Evolutionary conservation across 92 coral and sea anemone species (phyloP).

Genomic region (Blastomussa wellsi): DNA sequence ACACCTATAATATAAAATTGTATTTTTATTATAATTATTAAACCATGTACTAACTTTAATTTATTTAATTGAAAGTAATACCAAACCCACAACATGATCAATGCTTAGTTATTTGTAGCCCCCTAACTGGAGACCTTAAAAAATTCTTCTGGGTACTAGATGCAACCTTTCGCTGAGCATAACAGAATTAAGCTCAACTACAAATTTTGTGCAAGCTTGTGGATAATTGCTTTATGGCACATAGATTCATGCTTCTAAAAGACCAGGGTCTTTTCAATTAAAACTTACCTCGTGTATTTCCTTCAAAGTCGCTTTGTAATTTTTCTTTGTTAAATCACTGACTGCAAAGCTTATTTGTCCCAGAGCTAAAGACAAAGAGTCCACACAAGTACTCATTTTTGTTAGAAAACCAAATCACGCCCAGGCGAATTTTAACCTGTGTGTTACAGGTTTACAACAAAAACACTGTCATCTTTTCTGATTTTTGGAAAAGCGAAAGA

Average conservation of each 20-base stretch:
- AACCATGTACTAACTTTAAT: no score
- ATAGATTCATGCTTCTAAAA: neutral
- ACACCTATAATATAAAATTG: no score
- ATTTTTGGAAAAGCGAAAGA: neutral
- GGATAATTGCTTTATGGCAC: no score
- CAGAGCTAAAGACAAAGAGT: slow-evolving; percentile 90
- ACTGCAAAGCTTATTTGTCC: slow-evolving; percentile 96
- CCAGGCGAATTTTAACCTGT: neutral
- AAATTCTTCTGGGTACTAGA: no score
- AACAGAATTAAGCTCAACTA: neutral
- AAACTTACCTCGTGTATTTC: slow-evolving; percentile 89
- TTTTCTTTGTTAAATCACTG: slow-evolving; percentile 89
- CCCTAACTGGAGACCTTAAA: no score
- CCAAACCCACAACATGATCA: no score
- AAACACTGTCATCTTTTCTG: slow-evolving; percentile 6
- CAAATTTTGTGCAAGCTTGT: neutral
- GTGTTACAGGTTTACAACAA: neutral
- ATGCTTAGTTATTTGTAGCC: no score
- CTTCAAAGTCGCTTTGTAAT: slow-evolving; percentile 84
- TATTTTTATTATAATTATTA: no score
- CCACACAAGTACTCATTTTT: slow-evolving; percentile 79
- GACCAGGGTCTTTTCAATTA: neutral
- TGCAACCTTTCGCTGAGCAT: neutral
- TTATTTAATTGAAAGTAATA: no score
- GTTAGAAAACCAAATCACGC: slow-evolving; percentile 15